These are phyloP conservation scores for Sebastiscus albofasciatus DNA, from an alignment of 2,797 vertebrate genomes.

Conservation along the genomic window DNA sequence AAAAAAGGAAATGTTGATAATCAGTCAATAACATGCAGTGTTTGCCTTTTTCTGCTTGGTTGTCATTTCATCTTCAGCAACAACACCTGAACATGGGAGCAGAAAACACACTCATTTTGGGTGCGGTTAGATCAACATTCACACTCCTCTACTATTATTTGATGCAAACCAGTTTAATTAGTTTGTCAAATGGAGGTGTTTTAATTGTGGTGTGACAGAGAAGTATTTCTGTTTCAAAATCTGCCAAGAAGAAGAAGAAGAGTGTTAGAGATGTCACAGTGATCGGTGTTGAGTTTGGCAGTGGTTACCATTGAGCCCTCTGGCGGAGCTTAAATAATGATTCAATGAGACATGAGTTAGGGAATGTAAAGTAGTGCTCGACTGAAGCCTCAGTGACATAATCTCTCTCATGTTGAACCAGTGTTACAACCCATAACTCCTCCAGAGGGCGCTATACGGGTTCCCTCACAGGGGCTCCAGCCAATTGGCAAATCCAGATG, in stretches of 20 bases:
- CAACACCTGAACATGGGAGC: not conserved
- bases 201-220: not conserved
- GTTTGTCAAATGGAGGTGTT: not conserved
- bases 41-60: not conserved
- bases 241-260: too few species aligned
- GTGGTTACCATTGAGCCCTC: not conserved
- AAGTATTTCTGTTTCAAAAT: not conserved
- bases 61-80: not conserved
- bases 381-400: not conserved
- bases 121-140: not conserved
- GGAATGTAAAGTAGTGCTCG: not conserved
- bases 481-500: constrained; percentile 1
- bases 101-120: not conserved
- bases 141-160: not conserved
- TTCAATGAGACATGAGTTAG: not conserved
- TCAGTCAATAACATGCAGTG: constrained; percentile 4
- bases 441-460: not conserved
- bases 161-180: not conserved
- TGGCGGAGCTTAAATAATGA: not conserved
- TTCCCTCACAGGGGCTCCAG: not conserved
- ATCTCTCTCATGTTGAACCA: not conserved
- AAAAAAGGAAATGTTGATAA: not conserved
- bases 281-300: not conserved
- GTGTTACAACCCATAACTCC: not conserved
- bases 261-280: not conserved